Base-by-base conservation (phyloP, 1,140 invertebrate genomes). In the Rhizoglyphus robini region DNA sequence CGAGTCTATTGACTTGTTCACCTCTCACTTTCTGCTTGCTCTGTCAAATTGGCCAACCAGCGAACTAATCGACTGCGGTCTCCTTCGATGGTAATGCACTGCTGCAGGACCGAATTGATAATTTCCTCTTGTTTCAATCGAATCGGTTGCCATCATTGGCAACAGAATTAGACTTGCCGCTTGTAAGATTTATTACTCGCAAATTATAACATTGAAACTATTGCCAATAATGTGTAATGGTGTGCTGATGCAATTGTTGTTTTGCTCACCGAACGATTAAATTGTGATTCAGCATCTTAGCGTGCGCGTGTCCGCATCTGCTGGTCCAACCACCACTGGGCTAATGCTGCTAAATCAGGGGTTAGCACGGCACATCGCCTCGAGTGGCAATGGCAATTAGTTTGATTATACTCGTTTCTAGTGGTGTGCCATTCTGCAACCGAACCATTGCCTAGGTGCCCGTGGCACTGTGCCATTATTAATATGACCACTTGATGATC, bases 171-270 rank as follows among this genome's bases (percentile, higher is more conserved):
- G 51, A 54, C 23, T 54, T 54, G 31, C 51, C 51, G 23, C 23
- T 32, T 15, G 15, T 15, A 54, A 54, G 51, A 54, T 54, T 54
- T 54, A 54, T 54, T 8, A 20, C 51, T 23, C 8, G 8, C 20
- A 54, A 54, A 54, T 54, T 54, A 54, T 54, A 54, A 54, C 51
- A 54, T 54, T 54, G 51, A 54, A 54, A 20, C 51, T 20, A 54
- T 54, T 54, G 20, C 8, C 51, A 54, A 5, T 8, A 54, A 5
- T 23, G 41, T 23, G 41, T 46, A 15, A 15, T 46, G 51, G 8
- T 54, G 51, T 54, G 31, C 20, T 27, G 31, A 32, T 32, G 31
- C 23, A 46, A 15, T 32, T 5, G 51, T 54, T 54, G 51, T 54
- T 8, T 32, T 27, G 31, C 8, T 32, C 8, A 25, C 23, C 51